Base-by-base conservation (phyloP, 2,797 vertebrate genomes). In the Poecilia wingei region DNA sequence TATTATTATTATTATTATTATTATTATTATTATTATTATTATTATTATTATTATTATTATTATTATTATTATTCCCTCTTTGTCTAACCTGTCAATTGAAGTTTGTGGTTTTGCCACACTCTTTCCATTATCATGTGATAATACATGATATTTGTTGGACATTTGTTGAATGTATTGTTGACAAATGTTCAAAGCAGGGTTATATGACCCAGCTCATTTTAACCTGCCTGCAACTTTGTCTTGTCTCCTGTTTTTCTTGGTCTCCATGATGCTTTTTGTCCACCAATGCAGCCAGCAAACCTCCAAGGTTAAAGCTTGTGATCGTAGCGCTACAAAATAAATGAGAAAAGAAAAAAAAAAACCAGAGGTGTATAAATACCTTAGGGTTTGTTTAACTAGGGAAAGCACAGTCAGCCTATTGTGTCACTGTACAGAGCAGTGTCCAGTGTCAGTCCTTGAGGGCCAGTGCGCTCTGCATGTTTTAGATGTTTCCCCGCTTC, bases 391-490 rank as follows among this genome's bases (percentile, higher is more conserved):
- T 43, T 39, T 45, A 69, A 69, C 66, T n/a, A n/a, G 39, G 22
- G 66, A 70, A 45, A 70, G 41, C n/a, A 70, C 43, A 70, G 68
- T 45, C 41, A 45, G 41, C 16, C 43, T 70, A n/a, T 70, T 46
- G 41, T 70, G 41, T 70, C 41, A 45, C 68, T 28, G 25, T 46
- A 7, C 45, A 46, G n/a, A 70, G 41, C 68, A 70, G 68, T 28
- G 25, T 70, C 68, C 43, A 70, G 4, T 70, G 41, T 70, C 68
- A 70, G 41, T 28, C 41, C 68, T 46, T 46, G 41, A 46, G 68
- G 41, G 13, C 22, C 12, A 22, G 66, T 14, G 68, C 12, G 68
- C 12, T 25, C 68, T 70, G 68, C 25, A 28, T 70, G 68, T 70
- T 45, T 70, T 46, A 45, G 41, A 70, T 45, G 68, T 28, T 70